Evolutionary conservation across 2,888 invertebrate species (phyloP).

Genomic region (Hyalella azteca): DNA sequence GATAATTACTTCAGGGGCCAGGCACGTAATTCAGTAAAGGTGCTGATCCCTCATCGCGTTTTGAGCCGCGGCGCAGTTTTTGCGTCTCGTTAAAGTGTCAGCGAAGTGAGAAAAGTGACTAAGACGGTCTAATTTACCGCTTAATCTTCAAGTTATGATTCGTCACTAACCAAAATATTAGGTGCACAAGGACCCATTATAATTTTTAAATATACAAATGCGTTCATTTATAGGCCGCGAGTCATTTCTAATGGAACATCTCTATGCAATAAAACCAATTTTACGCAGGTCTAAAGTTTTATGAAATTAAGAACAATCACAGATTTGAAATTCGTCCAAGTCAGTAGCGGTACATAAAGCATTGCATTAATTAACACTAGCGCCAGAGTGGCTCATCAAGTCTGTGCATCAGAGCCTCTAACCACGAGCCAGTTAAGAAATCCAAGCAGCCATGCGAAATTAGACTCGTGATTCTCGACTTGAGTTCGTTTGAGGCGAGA

Average conservation of each 20-base stretch:
- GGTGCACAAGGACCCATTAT: too few species aligned
- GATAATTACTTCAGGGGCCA: constrained; percentile 3
- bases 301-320: too few species aligned
- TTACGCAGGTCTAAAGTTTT: too few species aligned
- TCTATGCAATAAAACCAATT: too few species aligned
- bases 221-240: too few species aligned
- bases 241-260: too few species aligned
- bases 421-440: constrained; percentile 29
- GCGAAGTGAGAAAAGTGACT: neutral
- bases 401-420: neutral
- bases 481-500: neutral
- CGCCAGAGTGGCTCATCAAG: neutral
- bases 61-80: neutral
- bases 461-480: constrained; percentile 11
- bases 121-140: neutral
- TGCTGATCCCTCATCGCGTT: neutral
- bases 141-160: too few species aligned
- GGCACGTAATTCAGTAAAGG: neutral
- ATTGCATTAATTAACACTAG: neutral
- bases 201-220: too few species aligned
- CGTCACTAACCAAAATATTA: too few species aligned
- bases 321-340: too few species aligned
- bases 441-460: constrained; percentile 28
- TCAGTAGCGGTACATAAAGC: too few species aligned
- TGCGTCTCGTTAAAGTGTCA: neutral